Evolutionary conservation across 2,888 invertebrate species (phyloP), one percentile per base, ranked within the genome.

Genomic region (Diloba caeruleocephala): DNA sequence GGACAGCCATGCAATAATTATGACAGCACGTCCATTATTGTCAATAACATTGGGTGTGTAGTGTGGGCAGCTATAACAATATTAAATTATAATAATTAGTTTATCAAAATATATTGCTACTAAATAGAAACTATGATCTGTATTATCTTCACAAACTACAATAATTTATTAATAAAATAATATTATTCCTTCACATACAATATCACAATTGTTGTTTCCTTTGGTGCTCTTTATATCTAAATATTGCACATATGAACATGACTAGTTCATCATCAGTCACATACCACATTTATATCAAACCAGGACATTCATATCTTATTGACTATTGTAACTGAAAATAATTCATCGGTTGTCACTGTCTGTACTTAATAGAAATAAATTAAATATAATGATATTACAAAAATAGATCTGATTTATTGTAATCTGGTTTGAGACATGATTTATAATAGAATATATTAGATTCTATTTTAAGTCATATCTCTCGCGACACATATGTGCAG

Each of bases 121-220:
- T 55, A 51, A 44, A 65, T 65, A 62, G 37, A 69, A 54, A 59
- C 39, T 69, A 50, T 60, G 19, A 53, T 64, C 32, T 55, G 50
- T 48, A 60, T 42, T 59, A 45, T 31, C 23, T 41, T 60, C 61
- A 48, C 25, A 37, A 56, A 45, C 33, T 60, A 60, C 52, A 56
- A 51, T 60, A 57, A 56, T 51, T 61, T 60, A 53, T 56, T 66
- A 67, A 66, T 44, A 60, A 72, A 69, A 74, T 70, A 75, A 69
- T 71, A 74, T 59, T 64, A 58, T 76, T 69, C 74, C 69, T 75
- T 71, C 63, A 79, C 79, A 76, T 78, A 77, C 76, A 82, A 79
- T 88, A 88, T 88, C 88, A 88, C 88, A 87, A 80, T 81, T 58
- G 81, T 81, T 80, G 76, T 75, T 81, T 85, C 66, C 81, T 84